A percentile compares a stretch with the other conserved stretches of the same genome.
phyloP scores from a whole-genome alignment of 1,140 invertebrate species.

The Oedothorax gibbosus region DNA sequence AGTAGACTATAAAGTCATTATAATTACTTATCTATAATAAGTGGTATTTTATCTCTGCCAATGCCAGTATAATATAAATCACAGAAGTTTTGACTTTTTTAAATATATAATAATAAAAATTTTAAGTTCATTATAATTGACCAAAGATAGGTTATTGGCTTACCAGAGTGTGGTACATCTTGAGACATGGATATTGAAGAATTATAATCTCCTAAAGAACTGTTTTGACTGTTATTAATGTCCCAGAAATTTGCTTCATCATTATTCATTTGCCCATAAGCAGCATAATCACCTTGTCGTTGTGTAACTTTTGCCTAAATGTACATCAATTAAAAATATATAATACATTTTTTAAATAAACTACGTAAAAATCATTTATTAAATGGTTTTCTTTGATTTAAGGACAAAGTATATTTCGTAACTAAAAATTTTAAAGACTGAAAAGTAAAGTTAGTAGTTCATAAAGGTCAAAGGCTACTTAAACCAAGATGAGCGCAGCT shows the following conservation, averaged over 20 bases:
- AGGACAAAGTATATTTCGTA: too few species aligned
- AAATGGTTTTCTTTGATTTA: not conserved
- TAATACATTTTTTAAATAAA: not conserved
- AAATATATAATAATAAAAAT: not conserved
- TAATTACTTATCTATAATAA: too few species aligned
- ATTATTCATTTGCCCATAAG: not conserved
- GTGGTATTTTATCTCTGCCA: too few species aligned
- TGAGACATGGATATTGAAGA: not conserved
- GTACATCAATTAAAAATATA: not conserved
- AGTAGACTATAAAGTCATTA: not conserved
- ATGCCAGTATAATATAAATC: not conserved
- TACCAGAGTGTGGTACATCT: not conserved
- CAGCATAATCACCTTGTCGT: constrained; percentile 40
- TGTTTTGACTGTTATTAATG: constrained; percentile 1
- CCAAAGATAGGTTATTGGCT: not conserved
- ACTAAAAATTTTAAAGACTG: too few species aligned
- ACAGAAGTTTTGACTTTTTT: not conserved
- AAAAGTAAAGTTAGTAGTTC: too few species aligned
- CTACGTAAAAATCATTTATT: not conserved
- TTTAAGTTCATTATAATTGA: not conserved
- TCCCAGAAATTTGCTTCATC: constrained; percentile 27
- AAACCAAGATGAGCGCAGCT: too few species aligned
- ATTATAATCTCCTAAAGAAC: not conserved
- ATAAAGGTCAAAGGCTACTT: too few species aligned
- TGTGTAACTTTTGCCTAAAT: constrained; percentile 34